A percentile compares a stretch with the other conserved stretches of the same genome.
These are phyloP conservation scores for Plebejus argus DNA, from an alignment of 2,888 invertebrate species.

Conservation along the genomic window DNA sequence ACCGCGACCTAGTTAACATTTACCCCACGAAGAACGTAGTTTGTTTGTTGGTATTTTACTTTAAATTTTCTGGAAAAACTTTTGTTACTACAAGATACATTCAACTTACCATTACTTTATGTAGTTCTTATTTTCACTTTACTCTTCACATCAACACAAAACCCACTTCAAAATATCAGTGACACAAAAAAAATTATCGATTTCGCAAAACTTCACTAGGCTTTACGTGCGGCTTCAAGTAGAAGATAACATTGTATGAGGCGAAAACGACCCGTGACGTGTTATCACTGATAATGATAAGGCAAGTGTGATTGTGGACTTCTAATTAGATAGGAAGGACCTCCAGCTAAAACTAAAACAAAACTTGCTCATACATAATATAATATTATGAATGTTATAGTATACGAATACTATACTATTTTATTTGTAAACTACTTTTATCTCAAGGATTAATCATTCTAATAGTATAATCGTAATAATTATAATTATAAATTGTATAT, in stretches of 20 bases:
- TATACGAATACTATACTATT: not conserved
- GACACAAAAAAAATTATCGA: not conserved
- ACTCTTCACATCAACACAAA: not conserved
- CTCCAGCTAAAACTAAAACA: slow-evolving; percentile 5
- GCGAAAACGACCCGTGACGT: slow-evolving; percentile 60
- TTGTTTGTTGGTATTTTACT: not conserved
- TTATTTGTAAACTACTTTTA: too few species aligned
- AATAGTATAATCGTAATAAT: too few species aligned
- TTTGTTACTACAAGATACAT: not conserved
- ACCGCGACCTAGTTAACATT: too few species aligned
- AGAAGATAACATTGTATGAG: slow-evolving; percentile 63
- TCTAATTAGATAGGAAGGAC: slow-evolving; percentile 9
- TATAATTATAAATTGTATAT: not conserved
- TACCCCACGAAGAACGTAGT: too few species aligned
- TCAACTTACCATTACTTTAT: slow-evolving; percentile 9
- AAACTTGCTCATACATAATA: too few species aligned
- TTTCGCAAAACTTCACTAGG: slow-evolving; percentile 35
- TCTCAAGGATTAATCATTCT: too few species aligned
- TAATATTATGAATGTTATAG: not conserved
- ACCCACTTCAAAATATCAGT: not conserved
- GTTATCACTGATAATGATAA: slow-evolving; percentile 65
- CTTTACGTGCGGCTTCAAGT: slow-evolving; percentile 53
- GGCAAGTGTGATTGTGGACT: slow-evolving; percentile 35
- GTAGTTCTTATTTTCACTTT: not conserved
- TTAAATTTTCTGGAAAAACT: not conserved